Conservation (phyloP, 1,140 invertebrate species). For the Neocloeon triangulifer region DNA sequence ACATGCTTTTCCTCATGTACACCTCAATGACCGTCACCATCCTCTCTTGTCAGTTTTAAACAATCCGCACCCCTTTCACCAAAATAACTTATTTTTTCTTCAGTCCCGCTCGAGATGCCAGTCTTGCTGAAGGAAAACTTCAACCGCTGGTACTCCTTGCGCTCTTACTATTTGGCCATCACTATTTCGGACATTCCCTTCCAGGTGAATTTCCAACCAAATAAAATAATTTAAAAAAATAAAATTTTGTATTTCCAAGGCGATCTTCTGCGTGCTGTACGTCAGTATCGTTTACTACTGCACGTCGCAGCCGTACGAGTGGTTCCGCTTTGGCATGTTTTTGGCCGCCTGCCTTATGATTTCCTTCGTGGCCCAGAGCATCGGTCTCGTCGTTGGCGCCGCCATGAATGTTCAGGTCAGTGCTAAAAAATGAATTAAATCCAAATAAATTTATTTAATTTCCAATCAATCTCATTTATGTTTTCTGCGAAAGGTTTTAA, state of each 20-base stretch:
- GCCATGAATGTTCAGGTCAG: conserved; percentile 68
- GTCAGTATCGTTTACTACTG: conserved; percentile 85
- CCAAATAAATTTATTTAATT: background rate
- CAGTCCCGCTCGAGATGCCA: conserved; percentile 86
- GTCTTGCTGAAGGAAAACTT: conserved; percentile 88
- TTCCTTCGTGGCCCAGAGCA: conserved; percentile 85
- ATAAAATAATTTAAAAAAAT: conserved; percentile 1
- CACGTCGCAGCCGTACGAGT: conserved; percentile 76
- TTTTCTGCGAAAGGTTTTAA: too few species aligned
- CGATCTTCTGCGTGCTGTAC: conserved; percentile 77
- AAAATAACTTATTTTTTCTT: conserved; percentile 15
- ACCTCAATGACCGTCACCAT: conserved; percentile 96
- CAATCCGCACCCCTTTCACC: too few species aligned
- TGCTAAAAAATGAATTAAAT: background rate
- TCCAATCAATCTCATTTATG: conserved; percentile 4
- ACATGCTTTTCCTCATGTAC: conserved; percentile 95
- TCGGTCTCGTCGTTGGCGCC: conserved; percentile 84
- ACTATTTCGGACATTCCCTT: conserved; percentile 91
- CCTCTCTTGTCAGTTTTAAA: conserved; percentile 60
- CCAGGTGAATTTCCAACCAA: conserved; percentile 36
- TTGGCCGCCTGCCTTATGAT: conserved; percentile 69
- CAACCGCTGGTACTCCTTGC: conserved; percentile 92
- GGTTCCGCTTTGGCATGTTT: conserved; percentile 71
- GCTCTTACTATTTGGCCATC: conserved; percentile 88
- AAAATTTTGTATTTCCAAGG: conserved; percentile 24